Base-by-base conservation (phyloP, 2,888 invertebrate genomes). In the Pterostichus madidus region DNA sequence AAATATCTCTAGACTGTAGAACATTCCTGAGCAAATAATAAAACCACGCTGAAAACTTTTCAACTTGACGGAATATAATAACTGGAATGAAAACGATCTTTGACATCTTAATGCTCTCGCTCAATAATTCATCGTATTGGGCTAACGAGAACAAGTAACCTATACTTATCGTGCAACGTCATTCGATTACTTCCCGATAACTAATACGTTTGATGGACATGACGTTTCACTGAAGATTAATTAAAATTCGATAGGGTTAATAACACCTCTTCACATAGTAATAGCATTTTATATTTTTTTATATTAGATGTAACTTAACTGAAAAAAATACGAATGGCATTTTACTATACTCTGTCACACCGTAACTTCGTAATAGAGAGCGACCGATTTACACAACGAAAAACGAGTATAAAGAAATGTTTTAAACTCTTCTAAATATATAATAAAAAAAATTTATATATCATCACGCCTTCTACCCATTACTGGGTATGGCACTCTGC, bases 41-140 rank as follows among this genome's bases (percentile, higher is more conserved):
- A 71, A 71, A 71, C 10, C 44, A 17, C 4, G 15, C 39, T 71
- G 39, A 8, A 10, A 71, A 71, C 39, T 71, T 71, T 44, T 71
- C 64, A 71, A 71, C 68, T 71, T 44, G 44, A 44, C 68, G 46
- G 46, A 17, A 8, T 24, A 71, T 71, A 71, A 71, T 71, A 71
- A 71, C 68, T 39, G 17, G 15, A 71, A 71, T 71, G 68, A 71
- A 71, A 71, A 71, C 68, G 68, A 71, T 71, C 68, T 71, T 15
- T 31, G 44, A 44, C 68, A 39, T 71, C 68, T 71, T 71, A 71
- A 71, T 71, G 68, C 68, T 44, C 17, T 44, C 13, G 68, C 39
- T 71, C 68, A 71, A 71, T 71, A 71, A 71, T 71, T 71, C 44
- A 71, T 15, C 17, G 8, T 13, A 56, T 17, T 56, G 56, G 17